Percentiles rank a stretch among this genome's conserved stretches.
These are phyloP conservation scores for Nesoenas mayeri DNA, from an alignment of 2,113 vertebrate genomes.

Conservation along the genomic window DNA sequence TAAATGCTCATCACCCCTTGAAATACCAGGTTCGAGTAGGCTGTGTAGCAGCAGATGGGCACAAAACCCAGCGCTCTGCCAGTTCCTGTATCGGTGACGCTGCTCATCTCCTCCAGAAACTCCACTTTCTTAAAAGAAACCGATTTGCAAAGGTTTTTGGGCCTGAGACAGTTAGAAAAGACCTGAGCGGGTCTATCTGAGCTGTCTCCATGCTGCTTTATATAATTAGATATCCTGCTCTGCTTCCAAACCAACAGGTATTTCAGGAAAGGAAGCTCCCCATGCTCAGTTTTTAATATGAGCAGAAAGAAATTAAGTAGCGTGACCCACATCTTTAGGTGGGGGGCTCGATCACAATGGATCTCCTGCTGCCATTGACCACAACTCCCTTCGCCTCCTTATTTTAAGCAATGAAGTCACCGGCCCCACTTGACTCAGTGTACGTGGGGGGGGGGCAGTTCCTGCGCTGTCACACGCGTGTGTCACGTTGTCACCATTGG, in stretches of 20 bases:
- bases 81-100: not conserved
- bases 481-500: not conserved
- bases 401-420: not conserved
- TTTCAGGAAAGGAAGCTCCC: not conserved
- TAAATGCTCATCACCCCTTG: not conserved
- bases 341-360: fast-evolving
- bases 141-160: not conserved
- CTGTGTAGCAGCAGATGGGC: too few species aligned
- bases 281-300: fast-evolving
- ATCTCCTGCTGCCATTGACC: not conserved
- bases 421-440: not conserved
- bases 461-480: fast-evolving
- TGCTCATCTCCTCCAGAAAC: not conserved
- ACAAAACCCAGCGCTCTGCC: not conserved
- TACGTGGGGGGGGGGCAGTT: not conserved
- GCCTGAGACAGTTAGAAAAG: not conserved
- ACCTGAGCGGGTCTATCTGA: not conserved
- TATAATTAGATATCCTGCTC: fast-evolving
- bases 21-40: fast-evolving
- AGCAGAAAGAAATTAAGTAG: not conserved
- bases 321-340: not conserved
- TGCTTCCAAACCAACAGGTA: not conserved
- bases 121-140: not conserved
- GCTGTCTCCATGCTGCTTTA: not conserved
- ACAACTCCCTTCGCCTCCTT: fast-evolving